Evolutionary conservation across 2,888 invertebrate species (phyloP).

Genomic region (Aradus depressus): DNA sequence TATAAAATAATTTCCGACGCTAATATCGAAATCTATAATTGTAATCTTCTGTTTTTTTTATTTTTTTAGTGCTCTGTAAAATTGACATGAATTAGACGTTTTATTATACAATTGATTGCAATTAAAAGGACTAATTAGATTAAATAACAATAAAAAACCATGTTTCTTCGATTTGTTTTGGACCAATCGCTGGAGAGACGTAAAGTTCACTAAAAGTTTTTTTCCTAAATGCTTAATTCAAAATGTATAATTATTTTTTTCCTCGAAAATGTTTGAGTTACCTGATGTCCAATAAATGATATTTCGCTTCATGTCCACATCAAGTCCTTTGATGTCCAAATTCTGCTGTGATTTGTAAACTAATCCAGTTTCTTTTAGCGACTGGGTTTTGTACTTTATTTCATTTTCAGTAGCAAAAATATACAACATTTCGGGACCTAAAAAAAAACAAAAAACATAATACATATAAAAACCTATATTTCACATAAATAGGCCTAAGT

Average conservation of each 20-base stretch:
- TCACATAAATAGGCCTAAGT: not conserved
- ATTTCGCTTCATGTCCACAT: conserved; percentile 39
- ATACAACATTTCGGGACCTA: conserved; percentile 36
- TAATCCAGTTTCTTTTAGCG: conserved; percentile 32
- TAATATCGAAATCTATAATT: too few relatives aligned
- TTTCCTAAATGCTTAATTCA: too few relatives aligned
- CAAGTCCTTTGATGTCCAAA: conserved; percentile 40
- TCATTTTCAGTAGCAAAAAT: conserved; percentile 34
- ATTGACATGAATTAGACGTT: too few relatives aligned
- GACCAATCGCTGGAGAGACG: too few relatives aligned
- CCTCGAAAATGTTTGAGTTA: conserved; percentile 26
- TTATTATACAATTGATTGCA: too few relatives aligned
- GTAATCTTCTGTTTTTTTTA: too few relatives aligned
- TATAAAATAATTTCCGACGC: too few relatives aligned
- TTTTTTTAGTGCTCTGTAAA: too few relatives aligned
- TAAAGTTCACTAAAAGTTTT: too few relatives aligned
- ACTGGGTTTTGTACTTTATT: conserved; percentile 34
- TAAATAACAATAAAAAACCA: too few relatives aligned
- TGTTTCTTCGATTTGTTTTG: too few relatives aligned
- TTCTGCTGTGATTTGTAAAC: conserved; percentile 31
- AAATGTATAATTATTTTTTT: not conserved
- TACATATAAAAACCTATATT: not conserved
- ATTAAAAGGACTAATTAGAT: too few relatives aligned
- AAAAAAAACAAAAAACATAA: conserved; percentile 1
- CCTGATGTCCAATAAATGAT: conserved; percentile 42